Evolutionary conservation across 2,797 vertebrate genomes (phyloP).

Genomic region (Sparus aurata): DNA sequence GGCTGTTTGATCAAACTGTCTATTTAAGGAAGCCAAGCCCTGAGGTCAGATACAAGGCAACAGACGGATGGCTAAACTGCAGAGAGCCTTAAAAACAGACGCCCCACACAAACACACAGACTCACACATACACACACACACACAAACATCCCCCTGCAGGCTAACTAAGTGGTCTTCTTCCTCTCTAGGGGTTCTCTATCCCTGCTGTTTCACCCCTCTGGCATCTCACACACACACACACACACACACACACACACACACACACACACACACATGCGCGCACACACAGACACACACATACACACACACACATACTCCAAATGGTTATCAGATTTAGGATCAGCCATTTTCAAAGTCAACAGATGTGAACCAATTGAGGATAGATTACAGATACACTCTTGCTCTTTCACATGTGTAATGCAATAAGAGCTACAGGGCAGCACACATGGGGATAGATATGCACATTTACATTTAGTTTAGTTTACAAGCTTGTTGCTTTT

Average conservation of each 20-base stretch:
- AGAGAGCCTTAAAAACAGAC: slow-evolving; percentile 38
- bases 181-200: slow-evolving; percentile 69
- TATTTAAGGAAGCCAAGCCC: slow-evolving; percentile 54
- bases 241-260: no score
- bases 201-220: slow-evolving; percentile 68
- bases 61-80: slow-evolving; percentile 51
- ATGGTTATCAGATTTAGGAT: slow-evolving; percentile 82
- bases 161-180: slow-evolving; percentile 74
- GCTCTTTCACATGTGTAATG: slow-evolving; percentile 68
- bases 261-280: not conserved
- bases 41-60: slow-evolving; percentile 57
- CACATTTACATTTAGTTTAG: slow-evolving; percentile 37
- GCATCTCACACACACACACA: slow-evolving; percentile 14
- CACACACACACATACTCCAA: slow-evolving; percentile 53
- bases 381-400: slow-evolving; percentile 72
- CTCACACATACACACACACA: slow-evolving; percentile 4
- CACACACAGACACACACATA: slow-evolving; percentile 50
- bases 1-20: slow-evolving; percentile 58
- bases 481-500: slow-evolving; percentile 2
- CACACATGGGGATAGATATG: slow-evolving; percentile 37
- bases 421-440: slow-evolving; percentile 56
- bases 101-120: slow-evolving; percentile 15
- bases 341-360: slow-evolving; percentile 83
- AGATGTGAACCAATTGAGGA: slow-evolving; percentile 77
- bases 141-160: slow-evolving; percentile 54